These are phyloP conservation scores for Clavelina lepadiformis DNA, from an alignment of 23 tunicate genomes.

Conservation along the genomic window DNA sequence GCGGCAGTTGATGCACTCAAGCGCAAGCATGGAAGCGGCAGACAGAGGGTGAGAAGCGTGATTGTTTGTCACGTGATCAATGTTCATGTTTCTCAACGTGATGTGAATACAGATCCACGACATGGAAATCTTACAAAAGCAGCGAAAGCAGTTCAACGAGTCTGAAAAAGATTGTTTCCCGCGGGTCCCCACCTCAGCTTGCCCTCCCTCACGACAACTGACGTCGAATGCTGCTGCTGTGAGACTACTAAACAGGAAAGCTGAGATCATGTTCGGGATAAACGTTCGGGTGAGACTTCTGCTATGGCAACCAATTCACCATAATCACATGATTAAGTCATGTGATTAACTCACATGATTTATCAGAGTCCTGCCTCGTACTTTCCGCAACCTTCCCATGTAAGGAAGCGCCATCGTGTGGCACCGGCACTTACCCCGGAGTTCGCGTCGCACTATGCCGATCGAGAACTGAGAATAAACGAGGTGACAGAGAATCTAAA, in stretches of 20 bases:
- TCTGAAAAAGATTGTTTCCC: conserved; percentile 15
- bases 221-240: conserved; percentile 53
- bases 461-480: conserved; percentile 56
- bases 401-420: conserved; percentile 68
- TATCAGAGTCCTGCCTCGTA: conserved; percentile 49
- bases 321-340: too few relatives aligned
- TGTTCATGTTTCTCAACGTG: too few relatives aligned
- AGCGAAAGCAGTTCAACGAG: neutral
- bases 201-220: conserved; percentile 31
- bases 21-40: neutral
- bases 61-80: too few relatives aligned
- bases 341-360: neutral
- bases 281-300: conserved; percentile 24
- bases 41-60: conserved; percentile 11
- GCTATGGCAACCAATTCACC: too few relatives aligned
- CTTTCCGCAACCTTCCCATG: conserved; percentile 65
- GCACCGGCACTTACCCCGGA: conserved; percentile 63
- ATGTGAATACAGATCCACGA: too few relatives aligned
- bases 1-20: conserved; percentile 4
- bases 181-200: conserved; percentile 3
- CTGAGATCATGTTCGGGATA: conserved; percentile 34
- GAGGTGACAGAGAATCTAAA: conserved; percentile 30
- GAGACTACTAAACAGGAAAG: conserved; percentile 50
- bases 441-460: conserved; percentile 69
- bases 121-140: neutral